Conservation (phyloP, 1,140 invertebrate genomes). For the Orchestia grillus region DNA sequence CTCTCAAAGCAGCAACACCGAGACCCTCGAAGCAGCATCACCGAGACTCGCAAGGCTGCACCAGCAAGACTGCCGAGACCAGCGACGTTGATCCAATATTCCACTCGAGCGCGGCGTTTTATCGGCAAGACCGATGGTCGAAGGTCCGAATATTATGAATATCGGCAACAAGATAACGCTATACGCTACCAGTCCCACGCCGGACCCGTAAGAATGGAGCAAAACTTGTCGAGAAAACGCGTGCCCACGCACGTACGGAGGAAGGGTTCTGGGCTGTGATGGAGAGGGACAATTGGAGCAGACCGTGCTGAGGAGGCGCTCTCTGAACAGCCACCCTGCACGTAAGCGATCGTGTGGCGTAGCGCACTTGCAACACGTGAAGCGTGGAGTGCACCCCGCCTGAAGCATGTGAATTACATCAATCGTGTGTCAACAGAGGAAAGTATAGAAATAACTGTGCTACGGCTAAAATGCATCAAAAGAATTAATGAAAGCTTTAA, state of each 20-base stretch:
- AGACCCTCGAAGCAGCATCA: background rate
- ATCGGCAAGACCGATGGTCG: constrained; percentile 38
- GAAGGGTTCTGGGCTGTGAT: background rate
- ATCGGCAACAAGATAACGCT: constrained; percentile 38
- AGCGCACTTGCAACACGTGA: background rate
- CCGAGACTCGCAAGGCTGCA: background rate
- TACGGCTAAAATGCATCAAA: too few species aligned
- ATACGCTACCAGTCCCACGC: background rate
- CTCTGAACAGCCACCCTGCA: background rate
- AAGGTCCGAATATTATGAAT: constrained; percentile 36
- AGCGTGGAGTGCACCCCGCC: background rate
- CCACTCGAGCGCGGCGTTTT: background rate
- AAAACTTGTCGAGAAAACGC: background rate
- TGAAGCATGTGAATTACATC: background rate
- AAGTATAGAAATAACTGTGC: too few species aligned
- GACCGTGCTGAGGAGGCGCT: background rate
- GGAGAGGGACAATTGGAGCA: background rate
- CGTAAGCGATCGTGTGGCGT: too few species aligned
- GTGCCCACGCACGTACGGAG: background rate
- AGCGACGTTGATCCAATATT: constrained; percentile 35
- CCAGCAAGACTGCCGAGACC: background rate
- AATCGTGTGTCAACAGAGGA: too few species aligned
- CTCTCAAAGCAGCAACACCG: background rate
- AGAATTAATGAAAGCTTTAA: too few species aligned
- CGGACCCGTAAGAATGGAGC: background rate